These are phyloP conservation scores for Melanotaenia pygmaea DNA, from an alignment of 2,797 vertebrate species.

Conservation along the genomic window DNA sequence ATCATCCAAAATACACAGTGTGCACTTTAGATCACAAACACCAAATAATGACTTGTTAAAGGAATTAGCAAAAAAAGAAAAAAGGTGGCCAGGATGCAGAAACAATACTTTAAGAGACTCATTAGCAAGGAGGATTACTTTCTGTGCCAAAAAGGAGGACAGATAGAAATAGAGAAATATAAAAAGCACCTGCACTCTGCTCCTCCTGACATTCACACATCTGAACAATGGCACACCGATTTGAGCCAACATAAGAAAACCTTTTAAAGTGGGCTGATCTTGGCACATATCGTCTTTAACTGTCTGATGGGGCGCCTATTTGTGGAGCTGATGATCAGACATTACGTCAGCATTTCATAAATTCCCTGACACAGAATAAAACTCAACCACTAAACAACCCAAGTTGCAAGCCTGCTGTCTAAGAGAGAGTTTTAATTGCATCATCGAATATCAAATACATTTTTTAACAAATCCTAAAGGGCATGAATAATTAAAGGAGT, in stretches of 20 bases:
- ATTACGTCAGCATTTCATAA: constrained; percentile 56
- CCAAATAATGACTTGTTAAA: not conserved
- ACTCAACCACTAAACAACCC: constrained; percentile 23
- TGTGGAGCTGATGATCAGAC: constrained; percentile 56
- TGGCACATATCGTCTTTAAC: constrained; percentile 56
- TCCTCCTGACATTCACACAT: constrained; percentile 47
- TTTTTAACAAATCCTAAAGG: constrained; percentile 52
- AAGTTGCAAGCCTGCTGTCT: constrained; percentile 23
- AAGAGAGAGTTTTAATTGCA: constrained; percentile 52
- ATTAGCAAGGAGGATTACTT: constrained; percentile 9
- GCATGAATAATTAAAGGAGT: constrained; percentile 56
- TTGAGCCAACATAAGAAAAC: constrained; percentile 27
- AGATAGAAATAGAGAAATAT: constrained; percentile 17
- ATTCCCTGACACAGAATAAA: constrained; percentile 27
- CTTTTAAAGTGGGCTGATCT: constrained; percentile 41
- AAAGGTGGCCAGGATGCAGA: constrained; percentile 8
- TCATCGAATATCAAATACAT: constrained; percentile 64
- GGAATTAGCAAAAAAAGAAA: not conserved
- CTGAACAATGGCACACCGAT: constrained; percentile 33
- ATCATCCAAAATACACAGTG: constrained; percentile 19
- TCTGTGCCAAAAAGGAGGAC: constrained; percentile 16
- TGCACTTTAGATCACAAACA: constrained; percentile 6
- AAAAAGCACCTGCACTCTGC: constrained; percentile 18
- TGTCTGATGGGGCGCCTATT: constrained; percentile 50
- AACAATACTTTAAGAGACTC: constrained; percentile 9